Base-by-base conservation (phyloP, 1,140 invertebrate species). In the Helicoverpa zea region DNA sequence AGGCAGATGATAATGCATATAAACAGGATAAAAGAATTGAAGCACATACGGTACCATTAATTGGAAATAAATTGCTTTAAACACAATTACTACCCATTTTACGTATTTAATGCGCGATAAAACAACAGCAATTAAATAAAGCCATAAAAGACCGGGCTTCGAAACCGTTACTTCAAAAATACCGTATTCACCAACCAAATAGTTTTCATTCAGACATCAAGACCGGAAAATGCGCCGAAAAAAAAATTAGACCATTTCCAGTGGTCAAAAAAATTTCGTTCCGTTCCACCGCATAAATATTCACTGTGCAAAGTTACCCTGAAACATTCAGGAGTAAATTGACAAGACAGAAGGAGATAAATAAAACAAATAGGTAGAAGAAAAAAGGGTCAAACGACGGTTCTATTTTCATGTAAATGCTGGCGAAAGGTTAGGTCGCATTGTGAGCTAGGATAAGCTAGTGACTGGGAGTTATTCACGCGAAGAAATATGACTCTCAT, bases 351-450 rank as follows among this genome's bases (percentile, higher is more conserved):
- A 70, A 43, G 56, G 64, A 68, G 82, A 85, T 87, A 89, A 89
- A 88, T 88, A 89, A 86, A 84, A 86, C 85, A 87, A 85, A 89
- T 89, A 84, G 77, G 81, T 51, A 63, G 75, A 70, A 56, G 54
- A 70, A 84, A 83, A 87, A 88, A 87, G 84, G 86, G 84, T 87
- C 79, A 83, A 83, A 86, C 58, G 59, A 76, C 16, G 56, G 74
- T 80, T 79, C 86, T 76, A 85, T 87, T 87, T 83, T 87, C 84
- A 87, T 88, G 86, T 88, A 88, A 88, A 89, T 88, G 83, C 73
- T 68, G 14, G 0, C 63, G 30, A 23, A 49, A 76, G 74, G 74
- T 43, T 76, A n/a, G 43, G 73, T 49, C 73, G 2, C 11, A 43
- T 10, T 63, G 59, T 0, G 3, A 63, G 59, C 63, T 63, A 18